Conservation (phyloP, 2,797 vertebrate genomes). For the Sebastes minor region DNA sequence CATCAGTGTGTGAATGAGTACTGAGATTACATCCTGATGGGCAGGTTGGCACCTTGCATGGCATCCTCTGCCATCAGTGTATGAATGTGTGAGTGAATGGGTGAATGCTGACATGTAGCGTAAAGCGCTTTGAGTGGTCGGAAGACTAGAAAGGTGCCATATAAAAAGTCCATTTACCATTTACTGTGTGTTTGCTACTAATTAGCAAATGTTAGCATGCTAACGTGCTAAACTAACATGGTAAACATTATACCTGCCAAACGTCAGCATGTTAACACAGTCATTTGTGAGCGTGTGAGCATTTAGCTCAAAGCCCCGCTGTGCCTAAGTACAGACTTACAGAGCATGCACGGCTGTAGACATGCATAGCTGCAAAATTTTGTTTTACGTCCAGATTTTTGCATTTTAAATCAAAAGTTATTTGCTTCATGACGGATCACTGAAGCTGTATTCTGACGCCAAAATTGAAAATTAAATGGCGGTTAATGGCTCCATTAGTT, state of each 20-base stretch:
- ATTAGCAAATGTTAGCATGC: not conserved
- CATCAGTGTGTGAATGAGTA: too few species aligned
- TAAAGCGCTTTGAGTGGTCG: too few species aligned
- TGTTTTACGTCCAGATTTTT: not conserved
- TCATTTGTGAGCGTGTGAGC: not conserved
- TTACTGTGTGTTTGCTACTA: too few species aligned
- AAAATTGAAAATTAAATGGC: constrained; percentile 11
- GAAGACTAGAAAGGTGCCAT: too few species aligned
- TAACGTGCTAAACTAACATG: not conserved
- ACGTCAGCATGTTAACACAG: not conserved
- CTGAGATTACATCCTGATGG: too few species aligned
- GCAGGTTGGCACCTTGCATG: too few species aligned
- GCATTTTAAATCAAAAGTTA: not conserved
- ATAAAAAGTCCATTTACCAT: too few species aligned
- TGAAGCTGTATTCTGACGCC: not conserved
- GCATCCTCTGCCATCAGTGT: too few species aligned
- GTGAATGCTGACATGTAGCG: too few species aligned
- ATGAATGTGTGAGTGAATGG: too few species aligned
- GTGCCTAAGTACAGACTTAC: not conserved
- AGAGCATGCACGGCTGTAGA: not conserved
- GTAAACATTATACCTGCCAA: not conserved
- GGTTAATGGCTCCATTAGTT: constrained; percentile 11
- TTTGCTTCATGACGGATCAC: not conserved
- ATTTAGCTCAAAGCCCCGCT: not conserved
- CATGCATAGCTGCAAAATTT: not conserved